Base-by-base conservation (phyloP, 2,888 invertebrate species). In the Digitonthophagus gazella region DNA sequence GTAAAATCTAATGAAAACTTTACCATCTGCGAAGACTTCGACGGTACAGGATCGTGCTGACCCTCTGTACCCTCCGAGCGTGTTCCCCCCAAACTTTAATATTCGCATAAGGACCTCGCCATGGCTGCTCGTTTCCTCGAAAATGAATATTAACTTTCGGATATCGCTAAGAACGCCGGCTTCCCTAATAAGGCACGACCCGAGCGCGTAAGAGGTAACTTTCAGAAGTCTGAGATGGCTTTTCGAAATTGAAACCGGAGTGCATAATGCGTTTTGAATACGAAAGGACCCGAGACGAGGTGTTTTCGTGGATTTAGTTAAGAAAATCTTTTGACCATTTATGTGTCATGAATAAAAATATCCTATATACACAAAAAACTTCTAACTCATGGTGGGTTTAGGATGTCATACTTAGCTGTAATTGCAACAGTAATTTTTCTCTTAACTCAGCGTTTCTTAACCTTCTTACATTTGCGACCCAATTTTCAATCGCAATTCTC, bases 1-100 rank as follows among this genome's bases (percentile, higher is more conserved):
- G 68, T 68, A 68, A 68, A 68, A 68, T 68, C 65, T 68, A 68
- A 68, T 68, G 68, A 68, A 68, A 68, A 68, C 68, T 68, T 68
- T 68, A 68, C 68, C 68, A 68, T 68, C 68, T 68, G 68, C 65
- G 58, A 58, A 68, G 68, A 65, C 65, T 65, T 11, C 28, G 28
- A 44, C 28, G 28, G 28, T 44, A 44, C 28, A 44, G 28, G 28
- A 44, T 6, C 28, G 28, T 44, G 28, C 28, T 44, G 28, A 44
- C 28, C 28, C 11, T 6, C 6, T 44, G 11, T 11, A 6, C 28
- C 11, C 28, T 44, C 8, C 6, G 28, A 6, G 28, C 28, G 28
- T 5, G 6, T 44, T 44, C 28, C 28, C 28, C 11, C 28, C 11
- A 11, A 44, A 44, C 28, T 44, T 44, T 44, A 44, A 44, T 44